Conservation (phyloP, 2,797 vertebrate genomes). For the Benthosema pterotum region DNA sequence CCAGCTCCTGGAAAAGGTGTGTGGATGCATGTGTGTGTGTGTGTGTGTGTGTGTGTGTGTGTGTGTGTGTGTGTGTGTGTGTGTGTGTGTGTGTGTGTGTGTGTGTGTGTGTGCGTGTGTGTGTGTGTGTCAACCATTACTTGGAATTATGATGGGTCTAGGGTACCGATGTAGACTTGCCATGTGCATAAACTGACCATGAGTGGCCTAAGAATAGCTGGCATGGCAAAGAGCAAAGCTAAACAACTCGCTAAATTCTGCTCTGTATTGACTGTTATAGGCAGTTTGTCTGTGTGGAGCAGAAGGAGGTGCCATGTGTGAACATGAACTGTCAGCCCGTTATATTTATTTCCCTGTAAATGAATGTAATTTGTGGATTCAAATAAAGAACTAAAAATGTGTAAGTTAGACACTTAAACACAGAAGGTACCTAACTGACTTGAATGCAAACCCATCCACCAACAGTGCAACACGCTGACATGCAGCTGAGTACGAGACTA, state of each 20-base stretch:
- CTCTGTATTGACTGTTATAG: too few relatives aligned
- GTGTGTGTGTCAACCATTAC: neutral
- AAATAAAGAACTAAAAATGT: too few relatives aligned
- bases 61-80: conserved; percentile 1
- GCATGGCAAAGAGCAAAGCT: too few relatives aligned
- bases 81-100: neutral
- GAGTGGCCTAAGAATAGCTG: too few relatives aligned
- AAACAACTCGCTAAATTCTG: too few relatives aligned
- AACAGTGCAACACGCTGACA: conserved; percentile 15
- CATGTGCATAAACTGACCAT: too few relatives aligned
- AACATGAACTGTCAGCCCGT: too few relatives aligned
- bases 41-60: neutral
- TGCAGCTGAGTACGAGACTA: conserved; percentile 2
- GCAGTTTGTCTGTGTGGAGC: neutral
- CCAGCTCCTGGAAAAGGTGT: conserved; percentile 96
- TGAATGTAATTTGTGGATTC: too few relatives aligned
- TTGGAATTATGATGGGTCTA: too few relatives aligned
- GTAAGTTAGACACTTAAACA: neutral
- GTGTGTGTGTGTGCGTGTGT: neutral
- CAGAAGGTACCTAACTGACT: conserved; percentile 15
- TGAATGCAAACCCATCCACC: neutral
- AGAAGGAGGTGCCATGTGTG: too few relatives aligned
- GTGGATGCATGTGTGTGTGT: conserved; percentile 9
- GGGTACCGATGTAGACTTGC: too few relatives aligned
- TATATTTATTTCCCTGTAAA: too few relatives aligned